Conservation (phyloP, 2,797 vertebrate species). For the Sebastes nivosus region DNA sequence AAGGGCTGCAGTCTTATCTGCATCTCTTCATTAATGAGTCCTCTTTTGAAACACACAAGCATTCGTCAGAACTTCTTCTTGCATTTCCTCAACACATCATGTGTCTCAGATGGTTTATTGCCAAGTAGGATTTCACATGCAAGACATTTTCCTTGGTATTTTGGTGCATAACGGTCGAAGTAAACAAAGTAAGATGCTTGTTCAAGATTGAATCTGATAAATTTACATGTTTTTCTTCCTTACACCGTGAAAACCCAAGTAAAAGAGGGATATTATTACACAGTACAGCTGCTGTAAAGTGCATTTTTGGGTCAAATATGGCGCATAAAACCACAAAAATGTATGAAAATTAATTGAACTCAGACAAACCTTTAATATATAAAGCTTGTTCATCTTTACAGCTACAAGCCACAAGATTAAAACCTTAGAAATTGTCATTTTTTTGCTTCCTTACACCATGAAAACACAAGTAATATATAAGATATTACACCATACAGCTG, state of each 20-base stretch:
- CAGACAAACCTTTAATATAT: background rate
- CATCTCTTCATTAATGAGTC: background rate
- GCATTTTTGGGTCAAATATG: background rate
- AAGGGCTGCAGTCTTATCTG: background rate
- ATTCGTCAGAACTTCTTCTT: background rate
- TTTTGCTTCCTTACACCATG: background rate
- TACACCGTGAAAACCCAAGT: background rate
- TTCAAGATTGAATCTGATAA: background rate
- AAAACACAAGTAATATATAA: background rate
- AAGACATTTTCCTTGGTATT: background rate
- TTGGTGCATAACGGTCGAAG: background rate
- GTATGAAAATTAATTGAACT: background rate
- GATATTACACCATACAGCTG: background rate
- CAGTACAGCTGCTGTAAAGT: background rate
- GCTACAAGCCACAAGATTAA: background rate
- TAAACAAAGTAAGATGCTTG: background rate
- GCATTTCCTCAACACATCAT: background rate
- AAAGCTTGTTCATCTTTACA: background rate
- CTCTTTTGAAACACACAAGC: background rate
- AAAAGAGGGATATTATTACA: background rate
- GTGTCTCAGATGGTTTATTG: background rate
- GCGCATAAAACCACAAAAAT: background rate
- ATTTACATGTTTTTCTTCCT: background rate
- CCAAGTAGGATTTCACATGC: background rate
- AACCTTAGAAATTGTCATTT: accelerated